Base-by-base conservation (phyloP, 2,797 vertebrate species). In the Sternarchorhynchus goeldii region DNA sequence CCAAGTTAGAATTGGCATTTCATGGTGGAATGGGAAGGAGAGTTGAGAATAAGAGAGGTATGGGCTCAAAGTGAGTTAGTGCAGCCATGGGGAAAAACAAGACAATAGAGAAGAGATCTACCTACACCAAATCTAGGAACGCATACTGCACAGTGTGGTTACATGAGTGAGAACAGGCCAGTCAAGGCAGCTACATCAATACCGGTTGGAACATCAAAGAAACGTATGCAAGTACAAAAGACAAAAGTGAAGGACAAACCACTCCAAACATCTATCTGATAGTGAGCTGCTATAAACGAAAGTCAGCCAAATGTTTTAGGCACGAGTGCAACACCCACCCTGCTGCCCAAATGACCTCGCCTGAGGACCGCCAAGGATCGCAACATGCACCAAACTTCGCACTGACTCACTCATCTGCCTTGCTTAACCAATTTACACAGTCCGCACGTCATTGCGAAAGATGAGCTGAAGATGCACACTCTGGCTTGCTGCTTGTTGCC, bases 401-500 rank as follows among this genome's bases (percentile, higher is more conserved):
- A 7, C 34, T 36, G 4, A 36, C 34, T 50, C 45, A 3, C 45
- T 50, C 45, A 25, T 14, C 45, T 50, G 12, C 12, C 45, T 14
- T n/a, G 6, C 63, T 7, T 2, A 4, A 34, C 32, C n/a, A 32
- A 65, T 65, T 66, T 36, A 20, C 64, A 14, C 32, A 7, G 5
- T 41, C 20, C 36, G 20, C 41, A 50, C 62, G 21, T 17, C 41
- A 18, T 45, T 66, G n/a, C n/a, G 39, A 68, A 68, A 68, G n/a
- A 39, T 3, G 85, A 75, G 57, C 17, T 34, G 18, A 18, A 4
- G 17, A 75, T 80, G 69, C 66, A 55, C 67, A 60, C 59, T 72
- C 16, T 55, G 39, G 3, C 6, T 41, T 14, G 1, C 34, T 75
- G 78, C 20, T 66, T n/a, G 73, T 31, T 36, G 10, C 55, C 71